Base-by-base conservation (phyloP, 2,888 invertebrate genomes). In the Sabellastarte sp. region DNA sequence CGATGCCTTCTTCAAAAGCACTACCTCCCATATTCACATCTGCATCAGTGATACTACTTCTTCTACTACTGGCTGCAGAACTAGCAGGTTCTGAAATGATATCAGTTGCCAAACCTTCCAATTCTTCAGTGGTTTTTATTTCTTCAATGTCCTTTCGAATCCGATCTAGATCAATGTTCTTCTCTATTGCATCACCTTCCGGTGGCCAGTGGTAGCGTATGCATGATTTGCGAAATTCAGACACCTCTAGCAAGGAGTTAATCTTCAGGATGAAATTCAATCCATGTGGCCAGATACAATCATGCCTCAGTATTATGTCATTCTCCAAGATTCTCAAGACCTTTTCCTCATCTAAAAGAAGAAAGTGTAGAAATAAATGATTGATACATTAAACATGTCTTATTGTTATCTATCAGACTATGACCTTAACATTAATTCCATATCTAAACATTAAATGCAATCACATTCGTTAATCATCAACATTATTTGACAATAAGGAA, bases 271-370 rank as follows among this genome's bases (percentile, higher is more conserved):
- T 53, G 61, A 65, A 62, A 67, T 73, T 73, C 51, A 73, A 65
- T 10, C 73, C 73, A 52, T 73, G 71, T 1, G 73, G 73, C 73
- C 73, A 73, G 51, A 73, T 65, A 31, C 68, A 63, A 61, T 73
- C 73, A 53, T 73, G 72, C 60, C 70, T 69, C 59, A 73, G 63
- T 28, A 73, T 64, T n/a, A 70, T 60, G 59, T 73, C 73, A 58
- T 73, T 73, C 50, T 71, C 68, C 50, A 73, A 33, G 15, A 73
- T 60, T 32, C 70, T 50, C 30, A 73, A 55, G 26, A 73, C 57
- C 10, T 57, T 28, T 24, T 68, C 68, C 26, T 59, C 65, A 51
- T 70, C 73, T 72, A 65, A 15, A 41, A 41, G 20, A 41, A 41
- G 10, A 41, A 15, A 41, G n/a, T n/a, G n/a, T n/a, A n/a, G n/a